phyloP scores from a whole-genome alignment of 2,113 vertebrate species.

The Amphilophus citrinellus region DNA sequence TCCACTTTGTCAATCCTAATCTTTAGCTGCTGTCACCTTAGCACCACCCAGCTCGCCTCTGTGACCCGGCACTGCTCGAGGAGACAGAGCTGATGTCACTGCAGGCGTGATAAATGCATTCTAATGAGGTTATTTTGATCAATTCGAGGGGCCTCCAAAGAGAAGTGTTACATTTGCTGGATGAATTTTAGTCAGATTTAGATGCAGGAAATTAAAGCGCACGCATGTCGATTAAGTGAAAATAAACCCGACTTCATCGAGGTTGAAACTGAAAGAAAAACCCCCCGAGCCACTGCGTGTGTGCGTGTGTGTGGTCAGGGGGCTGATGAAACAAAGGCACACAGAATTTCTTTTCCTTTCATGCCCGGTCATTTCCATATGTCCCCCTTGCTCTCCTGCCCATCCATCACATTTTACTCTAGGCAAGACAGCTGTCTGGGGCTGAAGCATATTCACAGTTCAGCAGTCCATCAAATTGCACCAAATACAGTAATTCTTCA shows the following conservation, averaged over 20 bases:
- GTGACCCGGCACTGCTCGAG: constrained; percentile 32
- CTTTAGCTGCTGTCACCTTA: constrained; percentile 63
- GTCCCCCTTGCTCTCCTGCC: constrained; percentile 66
- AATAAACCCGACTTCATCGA: background rate
- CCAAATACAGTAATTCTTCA: constrained; percentile 77
- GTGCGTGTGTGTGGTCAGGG: constrained; percentile 7
- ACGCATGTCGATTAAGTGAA: background rate
- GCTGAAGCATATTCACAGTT: constrained; percentile 81
- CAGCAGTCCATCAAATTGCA: constrained; percentile 84
- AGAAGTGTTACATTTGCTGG: constrained; percentile 15
- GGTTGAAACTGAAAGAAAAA: background rate
- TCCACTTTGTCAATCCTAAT: constrained; percentile 76
- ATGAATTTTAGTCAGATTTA: constrained; percentile 8
- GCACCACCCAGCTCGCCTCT: constrained; percentile 45
- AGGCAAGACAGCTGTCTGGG: constrained; percentile 78
- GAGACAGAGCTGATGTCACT: constrained; percentile 58
- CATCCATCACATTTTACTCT: constrained; percentile 81
- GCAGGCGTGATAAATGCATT: constrained; percentile 44
- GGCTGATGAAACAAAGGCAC: constrained; percentile 54
- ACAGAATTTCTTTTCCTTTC: constrained; percentile 47
- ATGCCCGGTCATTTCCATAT: constrained; percentile 78
- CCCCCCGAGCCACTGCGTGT: background rate
- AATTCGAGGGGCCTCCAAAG: constrained; percentile 31
- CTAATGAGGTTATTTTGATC: constrained; percentile 45
- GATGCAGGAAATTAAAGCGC: background rate